Base-by-base conservation (phyloP, 2,113 vertebrate genomes). In the Corythoichthys haematopterus region DNA sequence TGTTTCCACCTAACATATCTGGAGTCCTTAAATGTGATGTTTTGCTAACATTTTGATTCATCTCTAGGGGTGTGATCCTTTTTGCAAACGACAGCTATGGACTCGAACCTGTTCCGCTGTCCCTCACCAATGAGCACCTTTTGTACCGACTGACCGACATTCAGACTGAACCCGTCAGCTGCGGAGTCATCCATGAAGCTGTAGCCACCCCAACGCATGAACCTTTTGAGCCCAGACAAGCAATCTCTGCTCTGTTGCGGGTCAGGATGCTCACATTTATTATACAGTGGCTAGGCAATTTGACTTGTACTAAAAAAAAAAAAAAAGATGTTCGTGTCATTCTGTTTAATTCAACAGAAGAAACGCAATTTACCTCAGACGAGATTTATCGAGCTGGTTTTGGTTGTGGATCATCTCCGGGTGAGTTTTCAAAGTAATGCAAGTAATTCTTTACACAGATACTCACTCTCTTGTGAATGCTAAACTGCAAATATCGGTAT, bases 401-500 rank as follows among this genome's bases (percentile, higher is more conserved):
- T 95, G 68, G 93, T 96, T 60, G 92, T 92, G 20, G 95, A 96
- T 83, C 81, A 95, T 56, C 75, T 86, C 38, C 93, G 93, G 89
- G 94, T 96, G 85, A 89, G 81, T 74, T 8, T 12, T 46, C 50
- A 28, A 12, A 14, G 46, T 1, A 12, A 60, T 11, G 20, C 28
- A 4, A 55, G 20, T 43, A 4, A 43, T 43, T 13, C 13, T 50
- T 15, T 50, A 14, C 14, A 14, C 47, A 12, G 5, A 15, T 28
- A 28, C 16, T n/a, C 16, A 16, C 15, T 4, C 11, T 5, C 8
- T 36, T 1, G 20, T 55, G 9, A 33, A 55, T 28, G 10, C 7
- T 10, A 11, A 13, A 56, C n/a, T 2, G 28, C 28, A 1, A 55
- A 55, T 50, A 50, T 65, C 14, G 3, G 8, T 13, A 8, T 15